Evolutionary conservation across 2,888 invertebrate genomes (phyloP).

Genomic region (Apotomis betuletana): DNA sequence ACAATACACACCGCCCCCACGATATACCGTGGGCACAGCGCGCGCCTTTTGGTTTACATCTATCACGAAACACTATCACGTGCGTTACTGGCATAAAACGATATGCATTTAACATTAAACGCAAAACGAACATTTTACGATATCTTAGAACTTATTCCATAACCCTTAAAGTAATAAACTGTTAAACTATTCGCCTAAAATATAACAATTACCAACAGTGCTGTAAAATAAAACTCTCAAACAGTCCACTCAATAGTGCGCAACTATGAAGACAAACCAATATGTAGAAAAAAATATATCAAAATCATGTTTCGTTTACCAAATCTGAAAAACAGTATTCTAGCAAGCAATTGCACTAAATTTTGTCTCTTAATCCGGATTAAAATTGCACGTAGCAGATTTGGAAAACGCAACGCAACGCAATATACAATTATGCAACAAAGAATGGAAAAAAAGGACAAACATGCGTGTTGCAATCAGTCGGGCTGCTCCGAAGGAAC

Average conservation of each 20-base stretch:
- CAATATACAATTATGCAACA: slow-evolving; percentile 24
- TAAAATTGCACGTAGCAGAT: background rate
- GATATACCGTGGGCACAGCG: slow-evolving; percentile 48
- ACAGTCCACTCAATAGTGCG: slow-evolving; percentile 75
- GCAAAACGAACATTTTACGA: slow-evolving; percentile 61
- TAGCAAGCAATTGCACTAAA: too few species aligned
- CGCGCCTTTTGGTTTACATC: slow-evolving; percentile 58
- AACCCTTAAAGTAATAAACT: slow-evolving; percentile 69
- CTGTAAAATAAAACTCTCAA: slow-evolving; percentile 64
- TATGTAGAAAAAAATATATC: slow-evolving; percentile 47
- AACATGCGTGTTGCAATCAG: slow-evolving; percentile 25
- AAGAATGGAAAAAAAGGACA: slow-evolving; percentile 12
- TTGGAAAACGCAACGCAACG: slow-evolving; percentile 9
- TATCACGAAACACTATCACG: slow-evolving; percentile 80
- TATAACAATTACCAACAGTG: slow-evolving; percentile 78
- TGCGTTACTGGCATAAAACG: slow-evolving; percentile 76
- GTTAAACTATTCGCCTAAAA: slow-evolving; percentile 63
- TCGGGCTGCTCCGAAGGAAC: slow-evolving; percentile 14
- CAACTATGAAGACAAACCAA: slow-evolving; percentile 47
- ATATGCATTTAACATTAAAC: slow-evolving; percentile 73
- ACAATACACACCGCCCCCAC: slow-evolving; percentile 57
- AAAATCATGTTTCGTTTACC: slow-evolving; percentile 37
- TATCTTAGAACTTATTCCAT: slow-evolving; percentile 68
- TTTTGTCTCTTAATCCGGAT: background rate
- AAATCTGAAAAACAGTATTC: background rate